A percentile compares a stretch with the other conserved stretches of the same genome.
Conservation (phyloP, 2,113 vertebrate genomes). For the Willisornis vidua region DNA sequence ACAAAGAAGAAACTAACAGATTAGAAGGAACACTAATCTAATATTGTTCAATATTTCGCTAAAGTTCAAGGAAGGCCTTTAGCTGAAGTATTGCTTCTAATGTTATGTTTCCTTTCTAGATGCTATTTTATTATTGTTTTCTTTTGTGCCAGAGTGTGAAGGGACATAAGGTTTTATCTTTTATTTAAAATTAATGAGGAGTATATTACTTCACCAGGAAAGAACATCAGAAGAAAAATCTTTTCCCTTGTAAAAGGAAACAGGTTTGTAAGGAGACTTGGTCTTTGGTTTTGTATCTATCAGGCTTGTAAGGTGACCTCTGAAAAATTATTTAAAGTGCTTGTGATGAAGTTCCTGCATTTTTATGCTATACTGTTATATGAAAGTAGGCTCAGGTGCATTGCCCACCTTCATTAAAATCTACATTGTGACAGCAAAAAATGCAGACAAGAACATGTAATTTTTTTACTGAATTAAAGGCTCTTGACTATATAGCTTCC, state of each 20-base stretch:
- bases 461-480: not conserved
- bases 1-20: not conserved
- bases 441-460: not conserved
- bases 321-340: not conserved
- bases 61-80: not conserved
- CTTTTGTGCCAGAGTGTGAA: not conserved
- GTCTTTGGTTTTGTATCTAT: not conserved
- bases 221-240: not conserved
- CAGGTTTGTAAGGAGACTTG: not conserved
- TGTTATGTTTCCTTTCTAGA: not conserved
- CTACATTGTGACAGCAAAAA: not conserved
- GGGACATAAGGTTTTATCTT: not conserved
- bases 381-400: not conserved
- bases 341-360: not conserved
- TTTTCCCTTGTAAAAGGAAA: not conserved
- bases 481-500: not conserved
- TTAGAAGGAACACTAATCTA: not conserved
- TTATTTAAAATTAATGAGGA: conserved; percentile 8
- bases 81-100: not conserved
- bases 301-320: not conserved
- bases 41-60: not conserved
- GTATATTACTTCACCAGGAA: not conserved
- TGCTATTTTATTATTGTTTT: not conserved
- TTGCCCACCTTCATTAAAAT: not conserved
- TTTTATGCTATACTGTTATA: not conserved